Conservation (phyloP, 2,113 vertebrate species). For the Numenius arquata region DNA sequence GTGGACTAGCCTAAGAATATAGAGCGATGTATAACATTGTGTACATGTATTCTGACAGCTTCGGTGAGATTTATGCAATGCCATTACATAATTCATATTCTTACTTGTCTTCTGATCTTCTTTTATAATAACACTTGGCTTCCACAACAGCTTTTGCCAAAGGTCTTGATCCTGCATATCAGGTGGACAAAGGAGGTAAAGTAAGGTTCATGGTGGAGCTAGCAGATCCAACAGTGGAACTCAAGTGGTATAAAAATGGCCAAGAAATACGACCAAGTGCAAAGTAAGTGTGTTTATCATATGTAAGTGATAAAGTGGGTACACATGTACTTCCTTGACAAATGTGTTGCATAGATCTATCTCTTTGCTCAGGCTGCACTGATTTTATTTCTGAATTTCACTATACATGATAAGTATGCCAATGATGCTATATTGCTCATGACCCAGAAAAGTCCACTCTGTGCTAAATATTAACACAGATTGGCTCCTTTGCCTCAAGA, state of each 20-base stretch:
- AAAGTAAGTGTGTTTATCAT: conserved; percentile 82
- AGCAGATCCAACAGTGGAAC: conserved; percentile 94
- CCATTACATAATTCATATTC: not conserved
- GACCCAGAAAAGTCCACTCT: not conserved
- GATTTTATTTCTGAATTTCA: not conserved
- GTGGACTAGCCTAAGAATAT: not conserved
- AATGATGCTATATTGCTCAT: not conserved
- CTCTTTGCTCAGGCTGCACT: not conserved
- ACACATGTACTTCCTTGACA: not conserved
- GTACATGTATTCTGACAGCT: not conserved
- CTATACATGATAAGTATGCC: not conserved
- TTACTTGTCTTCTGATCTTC: not conserved
- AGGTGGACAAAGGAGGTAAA: conserved; percentile 93
- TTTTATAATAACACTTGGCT: not conserved
- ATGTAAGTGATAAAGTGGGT: not conserved
- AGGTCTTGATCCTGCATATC: conserved; percentile 94
- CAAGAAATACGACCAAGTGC: conserved; percentile 94
- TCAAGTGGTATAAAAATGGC: conserved; percentile 99
- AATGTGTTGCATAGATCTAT: not conserved
- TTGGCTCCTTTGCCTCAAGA: not conserved
- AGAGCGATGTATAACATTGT: not conserved
- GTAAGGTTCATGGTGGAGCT: conserved; percentile 93
- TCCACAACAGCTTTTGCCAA: conserved; percentile 88
- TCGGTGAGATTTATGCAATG: not conserved
- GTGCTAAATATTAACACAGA: not conserved